These are phyloP conservation scores for Callimorpha dominula DNA, from an alignment of 2,888 invertebrate genomes.

Conservation along the genomic window DNA sequence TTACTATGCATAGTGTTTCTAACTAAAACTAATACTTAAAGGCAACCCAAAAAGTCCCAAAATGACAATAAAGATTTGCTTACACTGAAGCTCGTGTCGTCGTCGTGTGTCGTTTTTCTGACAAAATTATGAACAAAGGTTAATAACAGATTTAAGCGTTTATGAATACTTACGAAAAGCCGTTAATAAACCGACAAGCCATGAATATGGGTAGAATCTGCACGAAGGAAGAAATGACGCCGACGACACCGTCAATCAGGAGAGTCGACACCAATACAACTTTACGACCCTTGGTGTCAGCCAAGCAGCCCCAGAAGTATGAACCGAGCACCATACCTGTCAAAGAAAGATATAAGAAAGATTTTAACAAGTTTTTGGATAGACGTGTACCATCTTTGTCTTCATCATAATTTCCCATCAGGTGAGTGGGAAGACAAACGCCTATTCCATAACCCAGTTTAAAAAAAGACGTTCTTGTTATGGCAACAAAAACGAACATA, in stretches of 20 bases:
- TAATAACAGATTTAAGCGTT: no score
- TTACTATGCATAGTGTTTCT: neutral
- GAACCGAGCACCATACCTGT: slow-evolving; percentile 93
- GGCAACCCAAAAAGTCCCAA: neutral
- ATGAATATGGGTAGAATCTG: slow-evolving; percentile 91
- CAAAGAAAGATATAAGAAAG: neutral
- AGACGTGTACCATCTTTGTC: no score
- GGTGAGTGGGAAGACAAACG: no score
- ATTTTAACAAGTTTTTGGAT: neutral
- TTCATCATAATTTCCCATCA: no score
- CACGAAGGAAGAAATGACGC: slow-evolving; percentile 90
- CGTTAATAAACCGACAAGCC: slow-evolving; percentile 91
- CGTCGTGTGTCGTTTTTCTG: neutral
- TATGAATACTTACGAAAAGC: slow-evolving; percentile 90
- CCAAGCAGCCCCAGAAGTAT: slow-evolving; percentile 94
- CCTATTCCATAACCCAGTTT: no score
- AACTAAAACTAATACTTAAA: neutral
- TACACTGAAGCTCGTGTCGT: no score
- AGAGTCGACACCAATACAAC: slow-evolving; percentile 91
- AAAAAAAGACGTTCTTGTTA: no score
- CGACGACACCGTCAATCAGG: slow-evolving; percentile 90
- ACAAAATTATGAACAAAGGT: neutral
- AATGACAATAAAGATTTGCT: neutral
- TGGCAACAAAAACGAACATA: no score
- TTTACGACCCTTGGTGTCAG: slow-evolving; percentile 93